Evolutionary conservation across 2,888 invertebrate species (phyloP), one percentile per base, ranked within the genome.

Genomic region (Pterostichus madidus): DNA sequence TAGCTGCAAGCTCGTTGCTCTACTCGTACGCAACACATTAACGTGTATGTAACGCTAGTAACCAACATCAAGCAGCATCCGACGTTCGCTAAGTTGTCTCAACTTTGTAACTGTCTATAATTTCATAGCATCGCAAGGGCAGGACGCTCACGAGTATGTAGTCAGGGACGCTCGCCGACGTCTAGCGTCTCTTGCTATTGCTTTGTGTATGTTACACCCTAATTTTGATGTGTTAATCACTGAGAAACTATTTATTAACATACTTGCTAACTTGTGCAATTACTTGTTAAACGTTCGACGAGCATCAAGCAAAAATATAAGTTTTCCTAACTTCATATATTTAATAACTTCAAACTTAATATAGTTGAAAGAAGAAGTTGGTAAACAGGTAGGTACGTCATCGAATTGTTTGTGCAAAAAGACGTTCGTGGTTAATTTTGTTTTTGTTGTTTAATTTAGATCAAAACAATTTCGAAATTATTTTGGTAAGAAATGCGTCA

Each of bases 101-200:
- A 79, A 79, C 61, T 61, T 79, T 59, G 44, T 79, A 49, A 75
- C 75, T 75, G 78, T 79, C 46, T 64, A 79, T 79, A 79, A 79
- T 61, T 61, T 24, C 75, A 17, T 13, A 64, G 52, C 49, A 39
- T 35, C 44, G 11, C 59, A 31, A 5, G 31, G 53, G 15, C 59
- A 59, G 59, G 24, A 24, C 59, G 53, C 15, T 7, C 31, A 35
- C 59, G 64, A n/a, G 11, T 64, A 32, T 64, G 13, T 35, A 64
- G n/a, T 64, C 64, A n/a, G 32, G n/a, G 64, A 13, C 31, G 75
- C 49, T 46, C 11, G 44, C 24, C 24, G 24, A 24, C 39, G 39
- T 39, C 39, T 39, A 6, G 1, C 39, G 39, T 39, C 39, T 39
- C 39, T 6, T 39, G 39, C 32, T 75, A 52, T 32, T 75, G 75